Evolutionary conservation across 2,113 vertebrate genomes (phyloP).

Genomic region (Trinectes maculatus): DNA sequence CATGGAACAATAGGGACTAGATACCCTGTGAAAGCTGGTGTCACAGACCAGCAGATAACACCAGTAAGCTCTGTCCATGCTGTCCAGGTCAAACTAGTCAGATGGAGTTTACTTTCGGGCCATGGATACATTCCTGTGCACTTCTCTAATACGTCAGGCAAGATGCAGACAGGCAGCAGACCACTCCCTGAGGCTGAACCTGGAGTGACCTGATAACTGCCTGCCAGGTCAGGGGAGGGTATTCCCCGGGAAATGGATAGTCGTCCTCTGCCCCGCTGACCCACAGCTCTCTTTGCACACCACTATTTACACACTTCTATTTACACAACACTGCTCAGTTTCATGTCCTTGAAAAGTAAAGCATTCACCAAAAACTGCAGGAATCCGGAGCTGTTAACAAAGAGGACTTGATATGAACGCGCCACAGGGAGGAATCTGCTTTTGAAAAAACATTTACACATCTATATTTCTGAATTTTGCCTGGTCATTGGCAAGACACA

Average conservation of each 20-base stretch:
- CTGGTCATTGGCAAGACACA: background rate
- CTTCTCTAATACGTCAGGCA: conserved; percentile 33
- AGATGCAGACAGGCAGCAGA: conserved; percentile 23
- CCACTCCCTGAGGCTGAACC: conserved; percentile 60
- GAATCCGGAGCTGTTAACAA: conserved; percentile 27
- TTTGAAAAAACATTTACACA: background rate
- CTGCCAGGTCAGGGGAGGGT: conserved; percentile 47
- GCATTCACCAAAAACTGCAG: conserved; percentile 20
- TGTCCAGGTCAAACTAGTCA: background rate
- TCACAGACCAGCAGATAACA: conserved; percentile 25
- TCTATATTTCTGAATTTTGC: background rate
- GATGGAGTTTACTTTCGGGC: conserved; percentile 4
- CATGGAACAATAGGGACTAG: conserved; percentile 29
- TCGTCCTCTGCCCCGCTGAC: conserved; percentile 61
- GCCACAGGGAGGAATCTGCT: background rate
- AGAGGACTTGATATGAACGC: conserved; percentile 18
- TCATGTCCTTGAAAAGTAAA: conserved; percentile 40
- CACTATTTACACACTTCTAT: conserved; percentile 54
- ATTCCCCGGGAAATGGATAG: conserved; percentile 61
- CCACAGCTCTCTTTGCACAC: conserved; percentile 43
- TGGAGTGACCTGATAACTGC: conserved; percentile 62
- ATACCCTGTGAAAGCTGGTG: conserved; percentile 28
- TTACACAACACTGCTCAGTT: conserved; percentile 43
- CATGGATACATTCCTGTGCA: conserved; percentile 37
- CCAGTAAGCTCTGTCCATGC: background rate